A percentile compares a stretch with the other conserved stretches of the same genome.
Conservation (phyloP, 2,113 vertebrate species). For the Sander lucioperca region DNA sequence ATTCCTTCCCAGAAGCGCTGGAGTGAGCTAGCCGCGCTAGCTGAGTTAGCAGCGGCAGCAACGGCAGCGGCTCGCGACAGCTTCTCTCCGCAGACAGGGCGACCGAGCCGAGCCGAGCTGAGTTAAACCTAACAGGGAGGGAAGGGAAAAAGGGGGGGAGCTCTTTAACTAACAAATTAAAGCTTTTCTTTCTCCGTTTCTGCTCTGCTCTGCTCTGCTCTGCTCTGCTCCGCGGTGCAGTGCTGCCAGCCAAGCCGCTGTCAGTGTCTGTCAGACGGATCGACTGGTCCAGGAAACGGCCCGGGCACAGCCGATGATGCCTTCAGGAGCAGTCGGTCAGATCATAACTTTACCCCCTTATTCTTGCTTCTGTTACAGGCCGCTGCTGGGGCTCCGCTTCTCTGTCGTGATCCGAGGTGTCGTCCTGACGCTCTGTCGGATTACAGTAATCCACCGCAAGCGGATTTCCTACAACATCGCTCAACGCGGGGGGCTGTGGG, state of each 20-base stretch:
- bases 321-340: constrained; percentile 53
- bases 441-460: constrained; percentile 85
- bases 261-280: constrained; percentile 58
- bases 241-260: constrained; percentile 65
- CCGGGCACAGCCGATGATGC: constrained; percentile 50
- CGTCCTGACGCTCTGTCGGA: constrained; percentile 80
- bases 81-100: constrained; percentile 54
- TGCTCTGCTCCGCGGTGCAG: constrained; percentile 51
- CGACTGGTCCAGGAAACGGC: constrained; percentile 67
- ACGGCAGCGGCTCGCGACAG: constrained; percentile 38
- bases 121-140: constrained; percentile 27
- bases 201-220: constrained; percentile 38
- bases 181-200: constrained; percentile 34
- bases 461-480: constrained; percentile 87
- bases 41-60: constrained; percentile 32
- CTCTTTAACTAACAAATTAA: constrained; percentile 49
- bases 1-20: constrained; percentile 65
- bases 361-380: constrained; percentile 58
- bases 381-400: constrained; percentile 48
- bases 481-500: constrained; percentile 76
- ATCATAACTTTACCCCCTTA: constrained; percentile 36
- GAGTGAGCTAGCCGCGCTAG: constrained; percentile 76
- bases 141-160: constrained; percentile 42
- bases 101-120: constrained; percentile 33
- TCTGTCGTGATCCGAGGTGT: constrained; percentile 74